Evolutionary conservation across 2,113 vertebrate species (phyloP), one percentile per base, ranked within the genome.

Genomic region (Thalassarche chlororhynchos): DNA sequence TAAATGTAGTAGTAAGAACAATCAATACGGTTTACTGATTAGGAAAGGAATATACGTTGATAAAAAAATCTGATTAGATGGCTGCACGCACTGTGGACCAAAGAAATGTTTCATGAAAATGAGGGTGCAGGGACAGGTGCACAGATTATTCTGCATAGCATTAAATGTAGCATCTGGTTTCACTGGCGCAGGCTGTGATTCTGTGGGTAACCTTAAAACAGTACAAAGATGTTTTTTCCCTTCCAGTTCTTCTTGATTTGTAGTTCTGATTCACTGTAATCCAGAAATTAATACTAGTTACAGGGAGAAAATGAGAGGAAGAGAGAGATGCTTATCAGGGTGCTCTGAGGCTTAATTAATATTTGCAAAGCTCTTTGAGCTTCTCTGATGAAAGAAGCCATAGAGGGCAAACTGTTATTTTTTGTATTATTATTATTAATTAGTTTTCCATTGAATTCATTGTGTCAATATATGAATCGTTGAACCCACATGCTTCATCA

Each of bases 281-380:
- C 29, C 69, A 79, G 52, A 96, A 89, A 89, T 91, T 89, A 93
- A 74, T 96, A 94, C 77, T 65, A 87, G 58, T 80, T 88, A 74
- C 70, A 85, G 42, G 10, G 31, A 66, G 62, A 77, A 82, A 91
- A 88, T 55, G 24, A 91, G 81, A 95, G 52, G 34, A 71, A 70
- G 42, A 84, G 34, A 96, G 54, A 96, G 91, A 97, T 93, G 52
- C 14, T 92, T 97, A 96, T 91, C 93, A 49, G 49, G 13, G 17
- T 72, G 57, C 88, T 90, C 87, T 76, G 75, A 91, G 44, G 75
- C 74, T 91, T 96, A 96, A 97, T 94, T 97, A 96, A 95, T 86
- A 87, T 93, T 96, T 95, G 58, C 46, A 93, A 88, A 96, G 70
- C 70, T 80, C 64, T 90, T 66, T 55, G n/a, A 93, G 72, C 70